A percentile compares a stretch with the other conserved stretches of the same genome.
Evolutionary conservation across 2,888 invertebrate species (phyloP).

Genomic region (Cantharis rufa): DNA sequence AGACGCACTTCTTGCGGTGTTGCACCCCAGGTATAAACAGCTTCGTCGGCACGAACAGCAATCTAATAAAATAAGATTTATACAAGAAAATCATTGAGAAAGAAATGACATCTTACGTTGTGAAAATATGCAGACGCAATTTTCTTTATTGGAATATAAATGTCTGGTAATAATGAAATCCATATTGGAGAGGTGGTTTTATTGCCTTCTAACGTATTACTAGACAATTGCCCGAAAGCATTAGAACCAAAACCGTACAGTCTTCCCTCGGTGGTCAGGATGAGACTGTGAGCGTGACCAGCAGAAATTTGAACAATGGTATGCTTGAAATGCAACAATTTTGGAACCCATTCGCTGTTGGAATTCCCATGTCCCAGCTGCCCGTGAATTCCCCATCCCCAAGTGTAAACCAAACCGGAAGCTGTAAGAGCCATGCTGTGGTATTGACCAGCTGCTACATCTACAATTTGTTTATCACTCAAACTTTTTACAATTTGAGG

Average conservation of each 20-base stretch:
- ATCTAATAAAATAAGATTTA: slow-evolving; percentile 57
- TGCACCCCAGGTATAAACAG: slow-evolving; percentile 75
- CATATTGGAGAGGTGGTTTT: slow-evolving; percentile 68
- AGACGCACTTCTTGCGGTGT: slow-evolving; percentile 74
- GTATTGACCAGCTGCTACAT: slow-evolving; percentile 85
- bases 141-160: slow-evolving; percentile 56
- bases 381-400: slow-evolving; percentile 97
- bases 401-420: slow-evolving; percentile 80
- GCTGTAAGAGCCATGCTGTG: slow-evolving; percentile 83
- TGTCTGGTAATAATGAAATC: slow-evolving; percentile 57
- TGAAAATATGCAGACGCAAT: slow-evolving; percentile 76
- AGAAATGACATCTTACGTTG: slow-evolving; percentile 63
- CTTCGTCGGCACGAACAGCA: slow-evolving; percentile 67
- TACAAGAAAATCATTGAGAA: not conserved
- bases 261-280: slow-evolving; percentile 69
- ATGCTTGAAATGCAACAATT: slow-evolving; percentile 49
- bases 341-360: slow-evolving; percentile 68
- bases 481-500: slow-evolving; percentile 65
- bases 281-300: slow-evolving; percentile 75
- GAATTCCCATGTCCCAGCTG: slow-evolving; percentile 86
- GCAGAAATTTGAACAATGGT: slow-evolving; percentile 61
- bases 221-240: slow-evolving; percentile 79
- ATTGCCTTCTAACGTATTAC: slow-evolving; percentile 45
- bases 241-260: slow-evolving; percentile 74
- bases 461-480: slow-evolving; percentile 59